phyloP scores from a whole-genome alignment of 2,797 vertebrate species.

The Mus caroli region DNA sequence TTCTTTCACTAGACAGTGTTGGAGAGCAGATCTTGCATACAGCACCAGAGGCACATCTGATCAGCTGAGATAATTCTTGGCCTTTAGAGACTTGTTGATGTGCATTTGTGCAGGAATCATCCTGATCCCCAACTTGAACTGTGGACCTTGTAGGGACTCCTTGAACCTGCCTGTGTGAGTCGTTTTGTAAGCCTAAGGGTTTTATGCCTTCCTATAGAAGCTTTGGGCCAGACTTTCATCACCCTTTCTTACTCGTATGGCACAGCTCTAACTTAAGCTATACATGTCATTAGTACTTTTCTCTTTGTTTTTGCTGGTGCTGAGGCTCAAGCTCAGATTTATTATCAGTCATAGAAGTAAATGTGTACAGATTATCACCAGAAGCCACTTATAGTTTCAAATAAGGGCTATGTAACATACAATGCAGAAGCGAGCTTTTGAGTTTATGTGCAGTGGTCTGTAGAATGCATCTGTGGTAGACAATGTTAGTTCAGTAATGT shows the following conservation, averaged over 20 bases:
- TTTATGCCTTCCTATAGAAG: constrained; percentile 56
- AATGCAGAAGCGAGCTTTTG: constrained; percentile 27
- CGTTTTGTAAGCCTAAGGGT: constrained; percentile 60
- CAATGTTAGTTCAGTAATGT: constrained; percentile 41
- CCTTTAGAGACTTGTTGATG: constrained; percentile 44
- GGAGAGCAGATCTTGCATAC: constrained; percentile 54
- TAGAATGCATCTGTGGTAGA: constrained; percentile 10
- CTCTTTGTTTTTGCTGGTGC: background rate
- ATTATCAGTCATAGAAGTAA: constrained; percentile 57
- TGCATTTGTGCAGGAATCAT: constrained; percentile 10
- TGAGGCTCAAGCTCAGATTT: background rate
- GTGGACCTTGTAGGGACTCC: constrained; percentile 54
- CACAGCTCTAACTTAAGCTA: constrained; percentile 59
- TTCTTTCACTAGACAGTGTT: constrained; percentile 62
- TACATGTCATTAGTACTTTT: background rate
- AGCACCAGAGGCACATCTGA: constrained; percentile 3
- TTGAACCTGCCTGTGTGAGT: constrained; percentile 36
- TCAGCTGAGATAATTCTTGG: constrained; percentile 41
- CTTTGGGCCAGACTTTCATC: background rate
- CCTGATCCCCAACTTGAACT: constrained; percentile 12
- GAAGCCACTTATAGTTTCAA: constrained; percentile 65
- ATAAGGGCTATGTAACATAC: constrained; percentile 54
- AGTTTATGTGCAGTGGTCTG: constrained; percentile 38
- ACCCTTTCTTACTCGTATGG: constrained; percentile 54
- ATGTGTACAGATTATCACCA: constrained; percentile 41